A percentile compares a stretch with the other conserved stretches of the same genome.
phyloP scores from a whole-genome alignment of 2,888 invertebrate species.

The Epinotia ramella region DNA sequence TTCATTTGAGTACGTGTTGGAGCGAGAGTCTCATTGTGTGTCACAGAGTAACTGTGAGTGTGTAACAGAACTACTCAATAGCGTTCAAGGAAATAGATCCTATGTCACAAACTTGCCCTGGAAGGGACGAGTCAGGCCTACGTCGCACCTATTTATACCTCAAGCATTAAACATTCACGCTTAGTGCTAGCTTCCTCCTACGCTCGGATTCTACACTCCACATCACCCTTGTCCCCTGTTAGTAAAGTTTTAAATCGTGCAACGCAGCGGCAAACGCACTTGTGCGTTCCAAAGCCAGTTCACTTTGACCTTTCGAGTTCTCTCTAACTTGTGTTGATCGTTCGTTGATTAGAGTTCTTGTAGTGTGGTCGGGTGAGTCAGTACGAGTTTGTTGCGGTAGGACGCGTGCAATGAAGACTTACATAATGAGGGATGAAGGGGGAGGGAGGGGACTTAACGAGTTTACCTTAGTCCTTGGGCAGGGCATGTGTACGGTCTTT shows the following conservation, averaged over 20 bases:
- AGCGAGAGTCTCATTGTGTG: too few relatives aligned
- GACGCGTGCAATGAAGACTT: constrained; percentile 54
- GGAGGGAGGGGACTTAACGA: constrained; percentile 52
- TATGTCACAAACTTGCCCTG: constrained; percentile 14
- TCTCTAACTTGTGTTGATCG: not conserved
- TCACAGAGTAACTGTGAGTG: too few relatives aligned
- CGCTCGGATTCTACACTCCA: constrained; percentile 20
- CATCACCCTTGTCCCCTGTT: not conserved
- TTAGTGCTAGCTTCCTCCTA: constrained; percentile 35
- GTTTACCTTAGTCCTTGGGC: constrained; percentile 52
- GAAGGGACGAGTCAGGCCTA: constrained; percentile 3
- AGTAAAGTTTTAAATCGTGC: constrained; percentile 12
- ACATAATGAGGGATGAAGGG: constrained; percentile 50
- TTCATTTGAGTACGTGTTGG: too few relatives aligned
- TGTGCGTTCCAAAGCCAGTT: constrained; percentile 13
- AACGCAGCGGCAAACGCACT: constrained; percentile 1
- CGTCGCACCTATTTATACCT: constrained; percentile 20
- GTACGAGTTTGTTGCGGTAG: constrained; percentile 54
- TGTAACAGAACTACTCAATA: too few relatives aligned
- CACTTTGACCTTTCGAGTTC: constrained; percentile 19
- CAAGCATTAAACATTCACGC: constrained; percentile 24
- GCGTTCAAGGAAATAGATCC: not conserved
- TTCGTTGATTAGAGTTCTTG: constrained; percentile 14
- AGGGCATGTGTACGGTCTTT: constrained; percentile 47
- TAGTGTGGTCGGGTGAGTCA: constrained; percentile 48